A percentile compares a stretch with the other conserved stretches of the same genome.
phyloP scores from a whole-genome alignment of 2,797 vertebrate species.

The Agapornis canus region DNA sequence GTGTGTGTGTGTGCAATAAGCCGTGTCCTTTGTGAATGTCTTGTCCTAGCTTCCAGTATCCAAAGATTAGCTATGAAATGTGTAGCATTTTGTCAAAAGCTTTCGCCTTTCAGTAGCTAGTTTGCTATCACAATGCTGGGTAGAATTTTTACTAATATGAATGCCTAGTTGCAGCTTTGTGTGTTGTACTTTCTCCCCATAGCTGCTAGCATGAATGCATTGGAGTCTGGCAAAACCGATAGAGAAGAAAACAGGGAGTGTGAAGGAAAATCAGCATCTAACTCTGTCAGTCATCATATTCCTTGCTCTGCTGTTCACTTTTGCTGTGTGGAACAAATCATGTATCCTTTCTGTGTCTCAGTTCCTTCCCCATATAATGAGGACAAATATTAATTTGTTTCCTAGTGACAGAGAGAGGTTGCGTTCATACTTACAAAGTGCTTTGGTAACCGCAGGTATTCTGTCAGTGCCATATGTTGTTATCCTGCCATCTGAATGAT shows the following conservation, averaged over 20 bases:
- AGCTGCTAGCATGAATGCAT: background rate
- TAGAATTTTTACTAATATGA: background rate
- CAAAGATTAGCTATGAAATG: background rate
- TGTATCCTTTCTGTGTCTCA: background rate
- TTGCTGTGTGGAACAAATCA: background rate
- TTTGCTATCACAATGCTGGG: background rate
- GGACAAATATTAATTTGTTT: conserved; percentile 54
- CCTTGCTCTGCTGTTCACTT: background rate
- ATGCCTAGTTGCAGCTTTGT: background rate
- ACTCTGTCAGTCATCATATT: background rate
- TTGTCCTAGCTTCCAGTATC: background rate
- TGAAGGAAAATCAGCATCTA: background rate
- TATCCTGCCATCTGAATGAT: background rate
- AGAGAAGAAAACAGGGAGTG: background rate
- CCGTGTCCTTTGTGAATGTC: background rate
- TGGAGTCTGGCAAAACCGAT: background rate
- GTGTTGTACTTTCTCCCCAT: background rate
- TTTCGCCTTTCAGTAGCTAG: background rate
- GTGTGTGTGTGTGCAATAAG: background rate
- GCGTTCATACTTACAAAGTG: background rate
- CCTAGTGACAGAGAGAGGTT: conserved; percentile 30
- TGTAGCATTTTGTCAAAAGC: background rate
- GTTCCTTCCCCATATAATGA: background rate
- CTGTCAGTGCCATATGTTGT: background rate
- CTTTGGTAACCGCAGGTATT: conserved; percentile 11